Conservation (phyloP, 2,113 vertebrate genomes). For the Tinamus guttatus region DNA sequence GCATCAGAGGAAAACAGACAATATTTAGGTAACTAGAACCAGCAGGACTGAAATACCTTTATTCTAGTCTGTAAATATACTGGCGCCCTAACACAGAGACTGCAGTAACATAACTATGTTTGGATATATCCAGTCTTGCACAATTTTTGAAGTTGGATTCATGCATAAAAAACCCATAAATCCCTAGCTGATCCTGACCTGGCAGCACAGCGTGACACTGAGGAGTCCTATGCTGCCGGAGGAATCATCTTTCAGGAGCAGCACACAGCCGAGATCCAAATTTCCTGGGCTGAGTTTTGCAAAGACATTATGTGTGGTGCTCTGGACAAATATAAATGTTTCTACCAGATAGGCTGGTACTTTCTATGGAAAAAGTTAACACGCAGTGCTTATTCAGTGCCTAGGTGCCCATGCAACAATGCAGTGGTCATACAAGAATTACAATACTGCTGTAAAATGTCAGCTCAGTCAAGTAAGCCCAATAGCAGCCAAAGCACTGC, state of each 20-base stretch:
- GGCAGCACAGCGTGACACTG: not conserved
- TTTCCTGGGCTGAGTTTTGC: not conserved
- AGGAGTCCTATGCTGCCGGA: not conserved
- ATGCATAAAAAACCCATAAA: not conserved
- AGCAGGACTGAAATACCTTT: not conserved
- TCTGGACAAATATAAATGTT: not conserved
- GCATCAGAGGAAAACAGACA: not conserved
- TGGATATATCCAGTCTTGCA: not conserved
- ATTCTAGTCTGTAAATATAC: not conserved
- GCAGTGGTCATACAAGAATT: not conserved
- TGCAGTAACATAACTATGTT: not conserved
- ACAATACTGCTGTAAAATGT: not conserved
- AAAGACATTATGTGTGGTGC: not conserved
- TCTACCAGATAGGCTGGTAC: not conserved
- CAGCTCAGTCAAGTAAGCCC: not conserved
- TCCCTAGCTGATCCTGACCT: not conserved
- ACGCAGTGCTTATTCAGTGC: not conserved
- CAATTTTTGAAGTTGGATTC: not conserved
- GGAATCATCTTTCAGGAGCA: not conserved
- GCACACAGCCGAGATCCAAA: not conserved
- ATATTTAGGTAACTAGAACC: not conserved
- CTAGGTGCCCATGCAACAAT: not conserved
- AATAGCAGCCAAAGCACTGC: not conserved
- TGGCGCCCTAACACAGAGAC: not conserved
- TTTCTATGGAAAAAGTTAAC: not conserved